These are phyloP conservation scores for Sporophila hypoxantha DNA, from an alignment of 2,113 vertebrate species.

Conservation along the genomic window DNA sequence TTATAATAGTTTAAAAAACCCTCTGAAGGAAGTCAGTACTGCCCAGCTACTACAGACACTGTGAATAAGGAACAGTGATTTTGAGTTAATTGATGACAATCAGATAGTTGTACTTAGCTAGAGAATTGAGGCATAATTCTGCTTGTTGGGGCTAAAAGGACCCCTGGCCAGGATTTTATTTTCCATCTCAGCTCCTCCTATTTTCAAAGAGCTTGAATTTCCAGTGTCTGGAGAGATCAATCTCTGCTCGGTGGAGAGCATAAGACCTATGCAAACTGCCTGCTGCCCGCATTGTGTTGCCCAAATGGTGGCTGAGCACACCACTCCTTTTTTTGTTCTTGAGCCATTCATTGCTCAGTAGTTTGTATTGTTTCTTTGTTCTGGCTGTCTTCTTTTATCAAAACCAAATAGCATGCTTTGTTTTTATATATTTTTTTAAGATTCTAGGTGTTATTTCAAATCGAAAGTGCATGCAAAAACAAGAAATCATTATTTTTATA, in stretches of 20 bases:
- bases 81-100: background rate
- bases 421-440: background rate
- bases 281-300: rapidly evolving
- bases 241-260: background rate
- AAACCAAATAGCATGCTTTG: background rate
- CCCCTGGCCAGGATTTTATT: background rate
- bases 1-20: background rate
- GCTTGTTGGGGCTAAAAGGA: background rate
- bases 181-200: background rate
- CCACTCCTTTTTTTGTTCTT: background rate
- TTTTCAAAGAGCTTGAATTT: background rate
- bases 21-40: background rate
- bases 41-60: background rate
- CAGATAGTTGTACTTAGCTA: background rate
- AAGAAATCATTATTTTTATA: background rate
- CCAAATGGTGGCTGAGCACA: background rate
- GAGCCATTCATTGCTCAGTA: background rate
- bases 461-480: background rate
- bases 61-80: background rate
- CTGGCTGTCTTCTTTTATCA: background rate
- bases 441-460: background rate
- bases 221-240: background rate
- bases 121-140: background rate
- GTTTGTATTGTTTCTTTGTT: background rate
- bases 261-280: background rate